A percentile compares a stretch with the other conserved stretches of the same genome.
These are phyloP conservation scores for Nothobranchius furzeri DNA, from an alignment of 2,113 vertebrate species.

Conservation along the genomic window DNA sequence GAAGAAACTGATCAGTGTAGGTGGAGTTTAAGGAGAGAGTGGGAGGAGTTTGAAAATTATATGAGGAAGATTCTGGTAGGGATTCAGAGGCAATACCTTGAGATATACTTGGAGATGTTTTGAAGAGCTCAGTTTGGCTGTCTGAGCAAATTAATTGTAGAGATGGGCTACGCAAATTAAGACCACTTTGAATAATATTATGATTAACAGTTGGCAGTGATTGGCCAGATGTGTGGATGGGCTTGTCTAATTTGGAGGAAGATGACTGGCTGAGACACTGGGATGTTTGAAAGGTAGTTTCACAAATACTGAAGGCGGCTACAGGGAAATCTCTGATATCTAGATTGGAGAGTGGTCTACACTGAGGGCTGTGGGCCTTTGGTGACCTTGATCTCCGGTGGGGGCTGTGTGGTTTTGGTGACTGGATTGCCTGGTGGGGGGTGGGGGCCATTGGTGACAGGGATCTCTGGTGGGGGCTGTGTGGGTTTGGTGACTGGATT, in stretches of 20 bases:
- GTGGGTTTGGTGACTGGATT: background rate
- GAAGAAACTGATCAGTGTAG: constrained; percentile 26
- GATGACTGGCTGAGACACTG: constrained; percentile 43
- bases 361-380: background rate
- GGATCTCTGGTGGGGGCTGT: background rate
- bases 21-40: constrained; percentile 31
- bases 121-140: background rate
- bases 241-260: background rate
- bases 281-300: background rate
- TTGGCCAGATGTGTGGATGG: constrained; percentile 6
- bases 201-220: constrained; percentile 12
- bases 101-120: background rate
- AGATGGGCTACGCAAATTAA: too few relatives aligned
- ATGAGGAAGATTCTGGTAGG: background rate
- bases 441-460: background rate
- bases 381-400: background rate
- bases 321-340: background rate
- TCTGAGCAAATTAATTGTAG: background rate
- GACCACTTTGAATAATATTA: too few relatives aligned
- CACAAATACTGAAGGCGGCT: background rate
- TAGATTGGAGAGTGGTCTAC: background rate
- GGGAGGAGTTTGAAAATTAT: constrained; percentile 18
- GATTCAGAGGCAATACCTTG: background rate
- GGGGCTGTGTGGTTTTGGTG: background rate
- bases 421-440: background rate